These are phyloP conservation scores for Neuroscelio doddi DNA, from an alignment of 2,888 invertebrate genomes.

Conservation along the genomic window DNA sequence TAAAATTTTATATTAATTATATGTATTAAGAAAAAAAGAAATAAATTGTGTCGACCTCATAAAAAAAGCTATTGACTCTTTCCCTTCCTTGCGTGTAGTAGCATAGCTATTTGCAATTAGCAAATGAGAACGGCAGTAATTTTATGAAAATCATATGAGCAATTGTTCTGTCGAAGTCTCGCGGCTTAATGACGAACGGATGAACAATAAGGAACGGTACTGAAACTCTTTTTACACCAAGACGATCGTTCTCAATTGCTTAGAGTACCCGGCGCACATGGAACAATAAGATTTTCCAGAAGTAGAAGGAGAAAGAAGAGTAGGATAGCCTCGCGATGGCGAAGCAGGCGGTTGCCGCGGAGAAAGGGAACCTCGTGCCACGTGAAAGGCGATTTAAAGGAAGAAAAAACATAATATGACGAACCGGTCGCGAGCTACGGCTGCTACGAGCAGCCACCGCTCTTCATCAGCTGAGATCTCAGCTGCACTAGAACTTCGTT, in stretches of 20 bases:
- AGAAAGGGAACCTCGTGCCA: conserved; percentile 29
- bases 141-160: conserved; percentile 44
- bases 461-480: too few relatives aligned
- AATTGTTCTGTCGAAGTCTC: conserved; percentile 37
- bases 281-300: conserved; percentile 36
- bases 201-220: conserved; percentile 41
- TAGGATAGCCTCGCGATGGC: conserved; percentile 7
- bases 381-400: conserved; percentile 26
- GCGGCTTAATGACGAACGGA: conserved; percentile 38
- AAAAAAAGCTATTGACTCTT: conserved; percentile 17
- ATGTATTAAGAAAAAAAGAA: background rate
- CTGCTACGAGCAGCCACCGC: too few relatives aligned
- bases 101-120: conserved; percentile 38
- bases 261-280: conserved; percentile 25
- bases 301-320: conserved; percentile 11
- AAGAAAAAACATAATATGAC: conserved; percentile 20
- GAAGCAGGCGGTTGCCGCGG: conserved; percentile 11
- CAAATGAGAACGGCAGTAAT: conserved; percentile 40
- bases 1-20: background rate
- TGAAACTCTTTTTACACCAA: conserved; percentile 30
- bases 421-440: conserved; percentile 23
- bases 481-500: too few relatives aligned
- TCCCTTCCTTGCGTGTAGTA: conserved; percentile 25
- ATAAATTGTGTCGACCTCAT: conserved; percentile 9
- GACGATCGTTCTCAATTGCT: conserved; percentile 37